phyloP scores from a whole-genome alignment of 2,888 invertebrate genomes.

The Apamea epomidion region DNA sequence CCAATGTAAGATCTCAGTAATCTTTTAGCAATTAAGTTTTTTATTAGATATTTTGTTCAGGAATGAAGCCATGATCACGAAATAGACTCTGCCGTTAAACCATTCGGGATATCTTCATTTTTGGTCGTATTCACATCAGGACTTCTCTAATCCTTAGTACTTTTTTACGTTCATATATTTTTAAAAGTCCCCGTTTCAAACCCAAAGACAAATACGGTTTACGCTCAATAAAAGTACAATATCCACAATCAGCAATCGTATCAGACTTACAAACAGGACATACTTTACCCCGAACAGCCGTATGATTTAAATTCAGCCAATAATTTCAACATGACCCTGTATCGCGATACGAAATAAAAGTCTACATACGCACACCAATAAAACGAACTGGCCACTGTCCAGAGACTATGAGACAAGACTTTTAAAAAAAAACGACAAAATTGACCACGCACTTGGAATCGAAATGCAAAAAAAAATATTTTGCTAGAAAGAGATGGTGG shows the following conservation, averaged over 20 bases:
- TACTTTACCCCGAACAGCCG: slow-evolving; percentile 48
- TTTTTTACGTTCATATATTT: not conserved
- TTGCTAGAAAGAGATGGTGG: slow-evolving; percentile 80
- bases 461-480: slow-evolving; percentile 89
- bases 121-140: not conserved
- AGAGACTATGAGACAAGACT: slow-evolving; percentile 80
- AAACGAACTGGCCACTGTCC: slow-evolving; percentile 79
- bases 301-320: slow-evolving; percentile 70
- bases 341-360: slow-evolving; percentile 69
- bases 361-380: slow-evolving; percentile 75
- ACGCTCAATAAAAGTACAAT: slow-evolving; percentile 59
- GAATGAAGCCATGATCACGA: not conserved
- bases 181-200: slow-evolving; percentile 4
- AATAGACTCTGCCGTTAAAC: not conserved
- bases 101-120: not conserved
- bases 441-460: slow-evolving; percentile 88
- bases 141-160: not conserved
- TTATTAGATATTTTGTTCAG: not conserved
- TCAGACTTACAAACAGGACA: slow-evolving; percentile 54
- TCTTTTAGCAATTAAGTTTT: not conserved
- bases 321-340: slow-evolving; percentile 69
- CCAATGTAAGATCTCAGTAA: not conserved
- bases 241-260: slow-evolving; percentile 55
- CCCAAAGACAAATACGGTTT: slow-evolving; percentile 38
- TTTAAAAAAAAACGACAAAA: slow-evolving; percentile 86